Base-by-base conservation (phyloP, 2,888 invertebrate genomes). In the Drosophila emarginata region DNA sequence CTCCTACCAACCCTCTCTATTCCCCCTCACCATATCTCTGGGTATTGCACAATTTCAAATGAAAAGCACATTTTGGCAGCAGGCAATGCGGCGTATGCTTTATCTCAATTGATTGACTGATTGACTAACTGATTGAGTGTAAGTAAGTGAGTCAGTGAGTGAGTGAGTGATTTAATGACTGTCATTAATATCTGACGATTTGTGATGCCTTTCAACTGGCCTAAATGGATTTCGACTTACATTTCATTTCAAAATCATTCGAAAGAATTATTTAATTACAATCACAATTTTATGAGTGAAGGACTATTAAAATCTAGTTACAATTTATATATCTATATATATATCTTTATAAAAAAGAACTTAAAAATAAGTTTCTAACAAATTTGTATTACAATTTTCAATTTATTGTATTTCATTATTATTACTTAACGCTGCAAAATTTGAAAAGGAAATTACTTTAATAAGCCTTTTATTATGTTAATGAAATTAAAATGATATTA, bases 1-100 rank as follows among this genome's bases (percentile, higher is more conserved):
- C 11, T 11, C 11, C 36, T n/a, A 37, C 21, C 45, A 11, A 9
- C 1, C 45, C 45, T n/a, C n/a, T n/a, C n/a, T n/a, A n/a, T n/a
- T n/a, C n/a, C n/a, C n/a, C n/a, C n/a, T n/a, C n/a, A n/a, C n/a
- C 18, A 2, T 2, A 40, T 2, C 11, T 11, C 45, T 15, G 9
- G 11, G 9, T 4, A 32, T 32, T 54, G 32, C 53, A 54, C 54
- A 54, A 36, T 54, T 54, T 11, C 32, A 54, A 36, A 39, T 50
- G 45, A 45, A 52, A 45, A 18, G 50, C 28, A 9, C 12, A 53
- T 45, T 36, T 53, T 18, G 32, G 12, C 12, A 45, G n/a, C 23
- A 14, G n/a, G 32, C 14, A 50, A 40, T 61, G 50, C 2, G 54
- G 61, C 67, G 61, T 68, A 67, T 76, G 40, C 67, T 51, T 66